phyloP scores from a whole-genome alignment of 2,797 vertebrate species.

The Pteronotus mesoamericanus region DNA sequence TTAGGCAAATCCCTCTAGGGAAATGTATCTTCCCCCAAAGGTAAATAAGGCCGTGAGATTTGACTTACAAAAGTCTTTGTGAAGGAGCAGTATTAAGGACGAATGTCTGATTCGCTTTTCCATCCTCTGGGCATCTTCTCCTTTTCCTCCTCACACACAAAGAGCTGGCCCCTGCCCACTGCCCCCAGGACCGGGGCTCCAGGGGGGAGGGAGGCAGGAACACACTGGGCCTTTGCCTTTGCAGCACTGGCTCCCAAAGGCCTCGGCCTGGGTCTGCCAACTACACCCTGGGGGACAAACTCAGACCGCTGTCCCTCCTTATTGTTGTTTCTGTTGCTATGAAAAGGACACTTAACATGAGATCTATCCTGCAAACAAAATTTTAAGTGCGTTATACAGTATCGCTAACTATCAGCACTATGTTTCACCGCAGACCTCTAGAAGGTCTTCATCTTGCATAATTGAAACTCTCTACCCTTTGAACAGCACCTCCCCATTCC shows the following conservation, averaged over 20 bases:
- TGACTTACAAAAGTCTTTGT: slow-evolving; percentile 7
- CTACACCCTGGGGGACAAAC: background rate
- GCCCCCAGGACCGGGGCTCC: background rate
- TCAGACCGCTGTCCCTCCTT: background rate
- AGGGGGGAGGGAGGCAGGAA: fast-evolving
- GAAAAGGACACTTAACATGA: background rate
- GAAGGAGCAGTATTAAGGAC: background rate
- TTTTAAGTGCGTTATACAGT: background rate
- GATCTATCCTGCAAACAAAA: background rate
- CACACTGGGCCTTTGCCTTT: background rate
- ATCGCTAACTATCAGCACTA: fast-evolving
- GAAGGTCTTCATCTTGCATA: background rate
- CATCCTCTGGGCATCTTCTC: background rate
- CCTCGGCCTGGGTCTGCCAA: background rate
- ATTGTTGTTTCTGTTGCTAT: no score
- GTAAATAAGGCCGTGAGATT: background rate
- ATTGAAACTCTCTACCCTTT: background rate
- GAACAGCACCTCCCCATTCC: background rate
- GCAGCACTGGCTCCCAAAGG: background rate
- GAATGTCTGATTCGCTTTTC: background rate
- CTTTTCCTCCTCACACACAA: background rate
- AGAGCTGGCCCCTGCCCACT: background rate
- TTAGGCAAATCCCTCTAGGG: background rate
- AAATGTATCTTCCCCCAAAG: background rate
- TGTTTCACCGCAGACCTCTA: no score